phyloP scores from a whole-genome alignment of 2,113 vertebrate species.

The Proteles cristata region DNA sequence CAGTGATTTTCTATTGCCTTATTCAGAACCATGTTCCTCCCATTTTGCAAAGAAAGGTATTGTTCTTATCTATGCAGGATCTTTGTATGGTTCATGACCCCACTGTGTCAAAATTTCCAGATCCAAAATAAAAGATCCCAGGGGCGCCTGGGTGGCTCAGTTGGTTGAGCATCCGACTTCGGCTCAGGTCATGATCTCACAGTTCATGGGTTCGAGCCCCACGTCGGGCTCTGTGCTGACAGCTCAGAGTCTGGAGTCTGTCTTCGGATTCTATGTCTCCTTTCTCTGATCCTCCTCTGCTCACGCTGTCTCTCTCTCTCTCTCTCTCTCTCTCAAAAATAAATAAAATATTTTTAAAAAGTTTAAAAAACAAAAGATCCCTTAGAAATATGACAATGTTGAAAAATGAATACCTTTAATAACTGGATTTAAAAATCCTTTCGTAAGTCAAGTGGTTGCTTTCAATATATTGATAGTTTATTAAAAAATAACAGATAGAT shows the following conservation, averaged over 20 bases:
- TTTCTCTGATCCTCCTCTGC: too few relatives aligned
- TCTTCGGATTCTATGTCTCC: too few relatives aligned
- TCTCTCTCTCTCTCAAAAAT: too few relatives aligned
- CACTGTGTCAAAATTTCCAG: not conserved
- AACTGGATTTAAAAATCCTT: not conserved
- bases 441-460: not conserved
- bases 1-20: not conserved
- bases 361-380: not conserved
- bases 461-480: not conserved
- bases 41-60: not conserved
- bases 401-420: not conserved
- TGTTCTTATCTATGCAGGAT: not conserved
- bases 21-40: not conserved
- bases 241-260: too few relatives aligned
- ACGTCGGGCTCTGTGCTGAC: too few relatives aligned
- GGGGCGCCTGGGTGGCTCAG: too few relatives aligned
- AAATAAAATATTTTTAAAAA: too few relatives aligned
- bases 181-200: too few relatives aligned
- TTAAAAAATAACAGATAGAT: not conserved
- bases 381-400: not conserved
- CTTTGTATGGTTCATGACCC: not conserved
- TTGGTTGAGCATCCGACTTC: too few relatives aligned
- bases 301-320: too few relatives aligned
- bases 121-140: not conserved
- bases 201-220: too few relatives aligned